Percentiles rank a stretch among this genome's conserved stretches.
These are phyloP conservation scores for Apodemia zela DNA, from an alignment of 2,888 invertebrate genomes.

Conservation along the genomic window DNA sequence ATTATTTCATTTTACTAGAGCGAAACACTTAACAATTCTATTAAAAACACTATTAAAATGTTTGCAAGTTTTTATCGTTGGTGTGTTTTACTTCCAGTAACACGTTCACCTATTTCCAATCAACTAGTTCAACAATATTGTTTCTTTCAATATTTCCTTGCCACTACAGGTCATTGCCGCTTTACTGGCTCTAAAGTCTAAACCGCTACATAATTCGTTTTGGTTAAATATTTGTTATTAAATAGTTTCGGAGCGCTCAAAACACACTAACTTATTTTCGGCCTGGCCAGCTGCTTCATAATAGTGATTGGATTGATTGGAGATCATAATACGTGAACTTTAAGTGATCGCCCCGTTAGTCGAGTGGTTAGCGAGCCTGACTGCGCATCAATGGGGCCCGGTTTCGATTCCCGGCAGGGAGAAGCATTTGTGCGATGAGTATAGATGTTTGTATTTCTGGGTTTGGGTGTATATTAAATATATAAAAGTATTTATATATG, in stretches of 20 bases:
- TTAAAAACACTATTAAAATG: background rate
- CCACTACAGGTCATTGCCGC: background rate
- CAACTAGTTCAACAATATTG: background rate
- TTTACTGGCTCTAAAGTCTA: background rate
- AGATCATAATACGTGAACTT: too few relatives aligned
- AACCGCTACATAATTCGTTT: background rate
- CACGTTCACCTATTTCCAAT: conserved; percentile 9
- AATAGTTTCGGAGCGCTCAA: conserved; percentile 6
- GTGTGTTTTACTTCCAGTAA: background rate
- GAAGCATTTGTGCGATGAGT: too few relatives aligned
- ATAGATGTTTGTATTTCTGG: too few relatives aligned
- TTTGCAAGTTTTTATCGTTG: background rate
- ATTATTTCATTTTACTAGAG: too few relatives aligned
- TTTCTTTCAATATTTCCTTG: conserved; percentile 10
- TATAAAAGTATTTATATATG: too few relatives aligned
- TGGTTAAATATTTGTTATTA: conserved; percentile 11
- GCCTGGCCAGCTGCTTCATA: conserved; percentile 4
- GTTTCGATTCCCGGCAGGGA: too few relatives aligned
- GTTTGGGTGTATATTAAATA: too few relatives aligned
- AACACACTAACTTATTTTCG: conserved; percentile 9
- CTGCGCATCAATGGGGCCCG: too few relatives aligned
- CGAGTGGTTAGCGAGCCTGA: too few relatives aligned
- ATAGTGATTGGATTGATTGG: conserved; percentile 17
- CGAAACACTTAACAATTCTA: background rate
- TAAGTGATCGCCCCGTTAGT: too few relatives aligned